These are phyloP conservation scores for Morone saxatilis DNA, from an alignment of 2,113 vertebrate species.

Conservation along the genomic window DNA sequence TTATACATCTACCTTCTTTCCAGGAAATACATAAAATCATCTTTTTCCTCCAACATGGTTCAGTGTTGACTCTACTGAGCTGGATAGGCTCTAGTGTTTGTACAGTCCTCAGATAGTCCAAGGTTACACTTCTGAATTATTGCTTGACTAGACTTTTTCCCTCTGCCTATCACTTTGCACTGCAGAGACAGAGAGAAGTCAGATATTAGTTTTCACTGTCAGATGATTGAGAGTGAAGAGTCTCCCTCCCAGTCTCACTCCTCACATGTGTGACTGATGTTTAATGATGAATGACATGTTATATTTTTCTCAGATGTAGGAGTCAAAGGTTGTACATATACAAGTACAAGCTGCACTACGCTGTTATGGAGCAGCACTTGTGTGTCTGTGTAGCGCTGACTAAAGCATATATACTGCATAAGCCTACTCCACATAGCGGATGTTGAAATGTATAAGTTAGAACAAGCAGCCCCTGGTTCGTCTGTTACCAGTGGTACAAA, in stretches of 20 bases:
- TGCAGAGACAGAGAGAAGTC: conserved; percentile 22
- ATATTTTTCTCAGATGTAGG: conserved; percentile 8
- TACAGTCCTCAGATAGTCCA: conserved; percentile 51
- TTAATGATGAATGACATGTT: conserved; percentile 46
- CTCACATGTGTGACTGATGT: conserved; percentile 34
- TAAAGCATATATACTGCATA: conserved; percentile 8
- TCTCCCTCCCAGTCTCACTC: conserved; percentile 3
- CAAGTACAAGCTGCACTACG: neutral
- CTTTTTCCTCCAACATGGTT: conserved; percentile 40
- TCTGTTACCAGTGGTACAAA: conserved; percentile 48
- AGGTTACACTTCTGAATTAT: conserved; percentile 66
- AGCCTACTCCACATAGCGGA: neutral
- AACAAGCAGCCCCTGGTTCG: conserved; percentile 19
- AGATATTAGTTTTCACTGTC: conserved; percentile 41
- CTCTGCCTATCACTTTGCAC: conserved; percentile 44
- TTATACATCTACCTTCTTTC: conserved; percentile 18
- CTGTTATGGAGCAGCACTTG: neutral
- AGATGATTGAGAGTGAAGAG: conserved; percentile 37
- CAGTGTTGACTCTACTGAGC: conserved; percentile 54
- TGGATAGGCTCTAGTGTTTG: conserved; percentile 58
- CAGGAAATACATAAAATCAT: conserved; percentile 66
- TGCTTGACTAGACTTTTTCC: conserved; percentile 34
- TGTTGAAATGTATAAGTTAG: conserved; percentile 24
- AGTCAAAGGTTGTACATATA: conserved; percentile 20
- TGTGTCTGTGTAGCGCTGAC: neutral